Evolutionary conservation across 2,113 vertebrate genomes (phyloP), one percentile per base, ranked within the genome.

Genomic region (Cyphomyrus discorhynchus): DNA sequence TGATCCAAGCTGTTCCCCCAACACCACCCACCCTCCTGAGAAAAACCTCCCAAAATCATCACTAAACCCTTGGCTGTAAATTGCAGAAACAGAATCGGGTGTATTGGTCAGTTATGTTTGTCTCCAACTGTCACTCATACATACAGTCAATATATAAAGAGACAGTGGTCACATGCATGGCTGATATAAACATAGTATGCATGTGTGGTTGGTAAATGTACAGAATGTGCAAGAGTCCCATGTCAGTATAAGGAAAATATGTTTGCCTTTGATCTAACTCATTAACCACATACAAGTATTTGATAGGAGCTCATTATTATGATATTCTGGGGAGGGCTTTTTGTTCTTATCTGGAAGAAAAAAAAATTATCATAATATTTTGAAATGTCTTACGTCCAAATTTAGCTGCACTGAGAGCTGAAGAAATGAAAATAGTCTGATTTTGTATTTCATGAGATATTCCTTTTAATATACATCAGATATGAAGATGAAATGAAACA

Each of bases 391-490:
- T 88, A 11, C 35, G 10, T 89, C 88, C 27, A 82, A 82, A 77
- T 89, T 80, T 77, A 74, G 88, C 46, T 42, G 27, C 88, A 39
- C 19, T 82, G 47, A 19, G 15, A 15, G 70, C 47, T 47, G 27
- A 39, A n/a, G 27, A 49, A 87, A 87, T 87, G 47, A 53, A 52
- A 53, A 52, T 52, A 27, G 77, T 15, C 24, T 49, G 77, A 88
- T 88, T 74, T 39, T 13, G 49, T 53, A 50, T 87, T 87, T 53
- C 85, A 87, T 87, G 45, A 19, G 50, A 52, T 53, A 56, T 87
- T 87, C 85, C 27, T 53, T 87, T 42, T 56, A 87, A 39, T 35
- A 56, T 53, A 21, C 31, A 53, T 87, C 85, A 87, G 85, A 87
- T 49, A 56, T 52, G 15, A 4, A 50, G 15, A 39, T 86, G 85